Evolutionary conservation across 2,888 invertebrate species (phyloP).

Genomic region (Anodontia alba): DNA sequence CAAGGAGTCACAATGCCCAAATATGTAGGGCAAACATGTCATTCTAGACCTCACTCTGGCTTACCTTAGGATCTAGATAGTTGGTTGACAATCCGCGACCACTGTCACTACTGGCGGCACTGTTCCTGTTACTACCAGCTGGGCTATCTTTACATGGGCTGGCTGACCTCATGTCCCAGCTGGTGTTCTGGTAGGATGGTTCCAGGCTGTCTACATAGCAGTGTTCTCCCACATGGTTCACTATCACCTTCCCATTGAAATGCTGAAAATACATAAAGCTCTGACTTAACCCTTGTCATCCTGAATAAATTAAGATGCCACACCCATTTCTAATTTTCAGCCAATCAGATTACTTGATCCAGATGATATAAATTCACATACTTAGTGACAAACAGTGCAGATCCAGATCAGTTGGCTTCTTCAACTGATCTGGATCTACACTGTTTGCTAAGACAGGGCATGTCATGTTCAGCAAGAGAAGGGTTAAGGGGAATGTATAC

Average conservation of each 20-base stretch:
- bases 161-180: constrained; percentile 74
- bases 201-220: constrained; percentile 65
- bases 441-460: no score
- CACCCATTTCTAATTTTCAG: no score
- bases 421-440: no score
- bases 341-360: no score
- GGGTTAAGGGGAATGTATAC: no score
- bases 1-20: no score
- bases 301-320: no score
- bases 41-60: not conserved
- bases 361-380: no score
- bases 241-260: constrained; percentile 65
- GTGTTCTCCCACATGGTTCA: constrained; percentile 67
- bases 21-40: no score
- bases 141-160: constrained; percentile 78
- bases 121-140: constrained; percentile 82
- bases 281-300: no score
- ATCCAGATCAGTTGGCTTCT: not conserved
- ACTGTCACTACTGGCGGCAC: constrained; percentile 82
- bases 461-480: no score
- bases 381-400: not conserved
- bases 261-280: constrained; percentile 57
- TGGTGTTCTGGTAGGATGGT: constrained; percentile 56
- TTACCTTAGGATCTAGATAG: constrained; percentile 55
- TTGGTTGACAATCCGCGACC: constrained; percentile 75